Percentiles rank a stretch among this genome's conserved stretches.
Conservation (phyloP, 1,140 invertebrate species). For the Danaus plexippus region DNA sequence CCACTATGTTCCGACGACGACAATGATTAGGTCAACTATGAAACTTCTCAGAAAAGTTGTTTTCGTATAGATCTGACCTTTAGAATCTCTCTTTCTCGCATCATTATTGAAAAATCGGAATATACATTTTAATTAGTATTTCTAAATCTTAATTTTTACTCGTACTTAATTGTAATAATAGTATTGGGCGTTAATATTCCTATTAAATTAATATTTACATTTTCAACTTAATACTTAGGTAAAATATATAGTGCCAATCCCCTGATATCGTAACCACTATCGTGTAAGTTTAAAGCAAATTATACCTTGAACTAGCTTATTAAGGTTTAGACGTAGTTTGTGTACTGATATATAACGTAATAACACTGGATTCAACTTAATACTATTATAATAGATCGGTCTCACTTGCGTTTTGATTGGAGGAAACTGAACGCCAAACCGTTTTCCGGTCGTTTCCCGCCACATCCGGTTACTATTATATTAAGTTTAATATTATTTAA, state of each 20-base stretch:
- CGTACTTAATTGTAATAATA: constrained; percentile 52
- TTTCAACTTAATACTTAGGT: constrained; percentile 53
- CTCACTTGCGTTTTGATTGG: no score
- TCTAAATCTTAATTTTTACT: constrained; percentile 49
- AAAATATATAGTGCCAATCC: constrained; percentile 56
- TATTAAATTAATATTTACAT: constrained; percentile 55
- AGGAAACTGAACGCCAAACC: no score
- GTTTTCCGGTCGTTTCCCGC: no score
- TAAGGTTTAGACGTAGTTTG: constrained; percentile 53
- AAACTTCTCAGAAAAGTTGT: background rate
- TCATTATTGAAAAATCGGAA: constrained; percentile 32
- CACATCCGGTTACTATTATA: no score
- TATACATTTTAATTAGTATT: constrained; percentile 35
- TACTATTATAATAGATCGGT: no score
- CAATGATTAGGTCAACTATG: constrained; percentile 58
- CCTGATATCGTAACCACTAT: constrained; percentile 42
- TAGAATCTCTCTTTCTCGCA: constrained; percentile 28
- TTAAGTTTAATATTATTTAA: no score
- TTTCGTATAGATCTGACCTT: constrained; percentile 9
- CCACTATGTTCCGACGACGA: constrained; percentile 77
- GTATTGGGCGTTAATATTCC: constrained; percentile 51
- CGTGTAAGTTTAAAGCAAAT: constrained; percentile 38
- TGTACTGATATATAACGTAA: constrained; percentile 33
- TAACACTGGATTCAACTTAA: constrained; percentile 13
- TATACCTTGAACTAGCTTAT: constrained; percentile 43